Evolutionary conservation across 1,140 invertebrate species (phyloP), one percentile per base, ranked within the genome.

Genomic region (Saccostrea glomerata): DNA sequence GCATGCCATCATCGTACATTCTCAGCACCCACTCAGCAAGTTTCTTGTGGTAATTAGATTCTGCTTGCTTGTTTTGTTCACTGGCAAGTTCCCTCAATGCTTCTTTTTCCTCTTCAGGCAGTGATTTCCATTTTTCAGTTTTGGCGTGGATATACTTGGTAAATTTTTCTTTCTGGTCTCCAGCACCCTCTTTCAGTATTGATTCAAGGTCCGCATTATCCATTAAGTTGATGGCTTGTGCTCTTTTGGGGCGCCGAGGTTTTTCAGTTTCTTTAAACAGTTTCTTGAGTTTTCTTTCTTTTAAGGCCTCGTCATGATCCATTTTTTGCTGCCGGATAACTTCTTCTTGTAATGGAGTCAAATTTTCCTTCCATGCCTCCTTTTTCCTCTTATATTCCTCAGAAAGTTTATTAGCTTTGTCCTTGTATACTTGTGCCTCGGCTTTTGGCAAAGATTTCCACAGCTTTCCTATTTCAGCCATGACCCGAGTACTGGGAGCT

Each of bases 231-330:
- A 77, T 77, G 25, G 70, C 70, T 17, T 15, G 23, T 30, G 25
- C 25, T 30, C 70, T 77, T 30, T 77, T 77, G 9, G 30, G 25
- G 15, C 70, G 70, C 11, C 30, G 12, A 36, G 70, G 70, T 77
- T 77, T 77, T 36, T 77, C 70, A 17, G 70, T 77, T 77, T 77
- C 70, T 36, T 77, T 36, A 36, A 77, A 77, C 11, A 77, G 13
- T 36, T 77, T 77, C 30, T 77, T 77, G 6, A 77, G 2, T 36
- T 77, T 77, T 17, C 23, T 77, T 77, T 77, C 25, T 17, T 77
- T 77, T 30, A 25, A 15, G 70, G 70, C 25, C 15, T 77, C 7
- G 70, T 36, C 25, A 15, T 77, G 70, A 30, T 77, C 70, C 70
- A 15, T 25, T 77, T 77, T 77, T 77, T 77, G 70, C 11, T 77